Evolutionary conservation across 2,113 vertebrate species (phyloP).

Genomic region (Atlantisia rogersi): DNA sequence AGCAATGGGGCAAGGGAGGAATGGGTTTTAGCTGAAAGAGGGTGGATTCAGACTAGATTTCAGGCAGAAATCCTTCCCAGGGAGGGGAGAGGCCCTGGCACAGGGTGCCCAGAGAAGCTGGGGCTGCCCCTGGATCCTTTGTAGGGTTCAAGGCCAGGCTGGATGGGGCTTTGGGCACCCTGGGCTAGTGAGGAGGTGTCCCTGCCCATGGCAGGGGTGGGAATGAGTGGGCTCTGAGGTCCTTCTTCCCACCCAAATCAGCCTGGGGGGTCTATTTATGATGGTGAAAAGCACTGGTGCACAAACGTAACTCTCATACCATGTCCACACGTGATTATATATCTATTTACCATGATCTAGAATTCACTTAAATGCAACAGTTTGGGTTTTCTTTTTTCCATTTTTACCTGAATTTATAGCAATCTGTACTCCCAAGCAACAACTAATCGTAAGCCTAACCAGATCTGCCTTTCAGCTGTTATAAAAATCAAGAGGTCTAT

Average conservation of each 20-base stretch:
- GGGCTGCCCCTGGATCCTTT: neutral
- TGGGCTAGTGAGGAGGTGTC: fast-evolving
- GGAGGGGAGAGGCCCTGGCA: fast-evolving
- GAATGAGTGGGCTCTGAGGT: fast-evolving
- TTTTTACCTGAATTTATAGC: neutral
- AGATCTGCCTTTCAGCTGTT: neutral
- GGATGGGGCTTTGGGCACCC: neutral
- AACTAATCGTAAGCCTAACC: neutral
- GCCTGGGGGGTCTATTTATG: neutral
- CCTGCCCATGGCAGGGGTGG: neutral
- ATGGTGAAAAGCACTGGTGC: neutral
- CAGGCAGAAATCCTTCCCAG: fast-evolving
- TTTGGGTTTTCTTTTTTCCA: neutral
- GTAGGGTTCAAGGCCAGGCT: fast-evolving
- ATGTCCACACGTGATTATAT: neutral
- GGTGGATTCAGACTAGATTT: neutral
- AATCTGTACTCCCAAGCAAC: neutral
- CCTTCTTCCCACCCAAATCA: neutral
- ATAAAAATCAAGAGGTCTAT: neutral
- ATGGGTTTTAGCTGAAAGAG: neutral
- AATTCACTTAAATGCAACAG: neutral
- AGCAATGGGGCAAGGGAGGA: fast-evolving
- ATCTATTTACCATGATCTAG: neutral
- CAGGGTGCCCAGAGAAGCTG: too few relatives aligned
- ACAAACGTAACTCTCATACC: neutral